Base-by-base conservation (phyloP, 2,888 invertebrate species). In the Zeuzera pyrina region DNA sequence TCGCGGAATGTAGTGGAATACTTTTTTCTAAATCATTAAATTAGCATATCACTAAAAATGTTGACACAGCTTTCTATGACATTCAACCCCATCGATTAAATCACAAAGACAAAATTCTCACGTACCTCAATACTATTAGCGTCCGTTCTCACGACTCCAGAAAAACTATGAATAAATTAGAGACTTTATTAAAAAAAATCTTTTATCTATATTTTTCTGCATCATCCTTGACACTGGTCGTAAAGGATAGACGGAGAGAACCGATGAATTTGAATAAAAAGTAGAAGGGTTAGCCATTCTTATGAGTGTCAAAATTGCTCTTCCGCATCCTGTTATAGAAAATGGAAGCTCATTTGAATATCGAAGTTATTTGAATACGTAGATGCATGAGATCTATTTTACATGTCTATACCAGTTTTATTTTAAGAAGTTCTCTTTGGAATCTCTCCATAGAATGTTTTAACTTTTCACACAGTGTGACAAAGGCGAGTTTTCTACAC, bases 271-370 rank as follows among this genome's bases (percentile, higher is more conserved):
- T 78, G 65, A 78, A 79, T 78, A 73, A 59, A 60, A 57, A 48
- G 61, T 55, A 63, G 67, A 69, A 69, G 74, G 72, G 71, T 66
- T 57, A 55, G 50, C 65, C 57, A 79, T 81, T 83, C 78, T 79
- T 71, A 62, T 49, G 57, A 74, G 83, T 81, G 83, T 81, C 79
- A 79, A 77, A 81, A 79, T 77, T 76, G 68, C 67, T 78, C 79
- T 79, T 79, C 79, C 74, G 69, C 60, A 51, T 72, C 64, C 63
- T 51, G 52, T 52, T 52, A 57, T 46, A 56, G 47, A 61, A 61
- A 67, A 65, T 61, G 59, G 56, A 56, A 54, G 49, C 59, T 69
- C 57, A 76, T 83, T 83, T 79, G 74, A 79, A 81, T 81, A 76
- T 73, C 67, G 70, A 69, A 62, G 53, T 45, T 44, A 42, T 47